Conservation (phyloP, 2,888 invertebrate species). For the Lepidochrysops patricia region DNA sequence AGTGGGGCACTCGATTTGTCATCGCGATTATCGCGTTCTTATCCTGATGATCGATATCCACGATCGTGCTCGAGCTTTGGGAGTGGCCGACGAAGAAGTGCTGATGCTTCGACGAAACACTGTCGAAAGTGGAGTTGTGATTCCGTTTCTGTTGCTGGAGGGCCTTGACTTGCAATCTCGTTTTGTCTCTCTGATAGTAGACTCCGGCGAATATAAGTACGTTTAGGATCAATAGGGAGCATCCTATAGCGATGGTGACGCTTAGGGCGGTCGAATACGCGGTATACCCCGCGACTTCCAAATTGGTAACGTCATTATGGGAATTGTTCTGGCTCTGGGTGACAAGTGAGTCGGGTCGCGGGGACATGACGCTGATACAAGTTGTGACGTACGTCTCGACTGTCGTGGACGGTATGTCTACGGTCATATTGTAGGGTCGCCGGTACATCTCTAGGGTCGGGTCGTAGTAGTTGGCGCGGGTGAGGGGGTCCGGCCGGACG, state of each 20-base stretch:
- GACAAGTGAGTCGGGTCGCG: constrained; percentile 75
- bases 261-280: constrained; percentile 84
- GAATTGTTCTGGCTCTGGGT: constrained; percentile 74
- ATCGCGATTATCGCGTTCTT: constrained; percentile 70
- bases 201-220: constrained; percentile 89
- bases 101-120: constrained; percentile 80
- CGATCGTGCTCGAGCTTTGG: constrained; percentile 87
- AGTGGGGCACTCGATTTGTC: constrained; percentile 66
- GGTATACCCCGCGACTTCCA: constrained; percentile 85
- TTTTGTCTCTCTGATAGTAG: constrained; percentile 87
- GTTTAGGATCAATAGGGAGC: constrained; percentile 85
- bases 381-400: constrained; percentile 80
- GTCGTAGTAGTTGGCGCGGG: constrained; percentile 78
- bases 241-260: constrained; percentile 87
- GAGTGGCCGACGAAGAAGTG: constrained; percentile 86
- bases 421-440: constrained; percentile 73
- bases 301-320: constrained; percentile 85
- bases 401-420: constrained; percentile 68
- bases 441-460: constrained; percentile 77
- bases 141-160: constrained; percentile 81
- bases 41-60: constrained; percentile 87
- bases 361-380: constrained; percentile 81
- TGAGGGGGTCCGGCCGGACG: constrained; percentile 87
- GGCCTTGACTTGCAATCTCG: constrained; percentile 84
- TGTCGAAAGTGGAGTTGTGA: constrained; percentile 71